phyloP scores from a whole-genome alignment of 2,797 vertebrate species.

The Microcaecilia unicolor region DNA sequence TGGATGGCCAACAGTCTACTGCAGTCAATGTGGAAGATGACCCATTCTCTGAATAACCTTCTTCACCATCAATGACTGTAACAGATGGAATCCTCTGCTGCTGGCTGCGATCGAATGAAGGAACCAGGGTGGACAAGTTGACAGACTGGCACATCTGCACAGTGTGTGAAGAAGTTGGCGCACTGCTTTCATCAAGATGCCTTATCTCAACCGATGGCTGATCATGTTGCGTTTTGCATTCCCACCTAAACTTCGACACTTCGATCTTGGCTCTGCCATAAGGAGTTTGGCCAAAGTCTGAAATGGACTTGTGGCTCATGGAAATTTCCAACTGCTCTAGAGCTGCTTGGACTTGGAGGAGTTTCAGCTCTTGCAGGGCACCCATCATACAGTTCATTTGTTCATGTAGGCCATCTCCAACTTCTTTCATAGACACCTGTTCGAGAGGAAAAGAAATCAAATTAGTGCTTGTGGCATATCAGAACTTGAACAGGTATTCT shows the following conservation, averaged over 20 bases:
- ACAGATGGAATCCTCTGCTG: neutral
- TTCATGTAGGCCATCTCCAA: constrained; percentile 87
- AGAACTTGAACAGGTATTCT: too few species aligned
- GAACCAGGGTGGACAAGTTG: accelerated
- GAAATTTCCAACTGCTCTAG: constrained; percentile 82
- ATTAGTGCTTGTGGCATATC: too few species aligned
- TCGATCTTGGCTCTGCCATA: constrained; percentile 1
- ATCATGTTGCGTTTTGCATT: neutral
- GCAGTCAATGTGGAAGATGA: neutral
- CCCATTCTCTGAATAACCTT: accelerated
- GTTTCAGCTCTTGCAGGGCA: constrained; percentile 90
- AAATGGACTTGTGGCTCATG: constrained; percentile 23
- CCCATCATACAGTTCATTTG: constrained; percentile 98
- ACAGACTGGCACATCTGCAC: accelerated
- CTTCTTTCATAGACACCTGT: constrained; percentile 92
- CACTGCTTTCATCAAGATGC: neutral
- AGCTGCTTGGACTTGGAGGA: constrained; percentile 88
- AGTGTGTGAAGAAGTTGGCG: accelerated
- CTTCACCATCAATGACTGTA: neutral
- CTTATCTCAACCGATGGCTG: neutral
- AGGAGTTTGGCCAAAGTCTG: constrained; percentile 5
- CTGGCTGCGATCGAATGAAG: accelerated
- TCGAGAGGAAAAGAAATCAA: neutral
- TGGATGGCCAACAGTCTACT: neutral
- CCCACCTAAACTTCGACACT: neutral